These are phyloP conservation scores for Axis porcinus DNA, from an alignment of 2,113 vertebrate species.

Conservation along the genomic window DNA sequence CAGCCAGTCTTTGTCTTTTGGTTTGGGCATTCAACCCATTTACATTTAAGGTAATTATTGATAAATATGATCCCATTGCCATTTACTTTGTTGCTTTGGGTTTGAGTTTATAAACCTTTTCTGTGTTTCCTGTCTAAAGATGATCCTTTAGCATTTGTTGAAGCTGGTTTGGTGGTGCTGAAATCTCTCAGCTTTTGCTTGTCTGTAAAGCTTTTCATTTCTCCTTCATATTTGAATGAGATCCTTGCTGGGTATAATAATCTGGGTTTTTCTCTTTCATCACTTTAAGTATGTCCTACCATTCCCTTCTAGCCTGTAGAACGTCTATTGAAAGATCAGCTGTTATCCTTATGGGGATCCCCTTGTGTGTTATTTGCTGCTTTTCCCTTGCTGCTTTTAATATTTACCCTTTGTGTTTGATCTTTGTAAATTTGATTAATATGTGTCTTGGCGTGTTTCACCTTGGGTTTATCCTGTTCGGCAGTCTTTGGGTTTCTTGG, in stretches of 20 bases:
- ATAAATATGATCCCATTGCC: background rate
- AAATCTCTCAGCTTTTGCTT: no score
- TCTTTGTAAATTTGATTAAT: background rate
- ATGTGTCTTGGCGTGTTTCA: background rate
- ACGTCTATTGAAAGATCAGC: background rate
- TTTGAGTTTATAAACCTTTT: background rate
- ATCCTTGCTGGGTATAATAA: no score
- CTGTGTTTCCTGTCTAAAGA: background rate
- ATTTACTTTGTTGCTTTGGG: background rate
- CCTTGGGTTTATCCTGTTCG: background rate
- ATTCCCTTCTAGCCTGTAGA: background rate
- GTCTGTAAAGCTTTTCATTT: no score
- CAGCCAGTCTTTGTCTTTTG: background rate
- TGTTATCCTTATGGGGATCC: background rate
- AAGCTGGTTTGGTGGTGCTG: background rate
- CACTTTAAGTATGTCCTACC: background rate
- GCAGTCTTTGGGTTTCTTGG: background rate
- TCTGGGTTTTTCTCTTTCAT: no score
- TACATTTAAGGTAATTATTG: background rate
- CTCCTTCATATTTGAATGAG: no score
- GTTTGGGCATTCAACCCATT: background rate
- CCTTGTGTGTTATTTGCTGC: background rate
- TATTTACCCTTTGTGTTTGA: background rate
- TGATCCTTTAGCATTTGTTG: background rate
- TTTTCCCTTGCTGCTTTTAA: background rate